Conservation (phyloP, 2,888 invertebrate genomes). For the Sabatieria punctata region DNA sequence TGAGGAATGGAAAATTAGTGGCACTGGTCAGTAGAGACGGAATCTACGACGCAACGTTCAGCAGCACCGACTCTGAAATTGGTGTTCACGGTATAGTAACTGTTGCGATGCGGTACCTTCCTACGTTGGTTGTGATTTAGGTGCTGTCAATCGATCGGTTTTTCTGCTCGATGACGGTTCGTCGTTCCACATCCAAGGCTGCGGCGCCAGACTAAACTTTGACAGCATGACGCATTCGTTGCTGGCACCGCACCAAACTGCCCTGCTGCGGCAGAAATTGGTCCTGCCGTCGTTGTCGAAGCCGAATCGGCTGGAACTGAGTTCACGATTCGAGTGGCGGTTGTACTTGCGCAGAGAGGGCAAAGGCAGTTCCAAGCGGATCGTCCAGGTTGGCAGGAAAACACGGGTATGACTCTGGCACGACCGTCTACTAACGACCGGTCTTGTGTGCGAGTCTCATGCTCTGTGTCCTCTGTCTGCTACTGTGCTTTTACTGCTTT, state of each 20-base stretch:
- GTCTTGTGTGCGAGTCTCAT: constrained; percentile 7
- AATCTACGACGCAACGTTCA: neutral
- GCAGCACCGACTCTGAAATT: too few species aligned
- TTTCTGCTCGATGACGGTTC: neutral
- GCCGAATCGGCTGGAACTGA: constrained; percentile 59
- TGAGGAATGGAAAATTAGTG: neutral
- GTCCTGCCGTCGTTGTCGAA: constrained; percentile 42
- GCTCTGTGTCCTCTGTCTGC: neutral
- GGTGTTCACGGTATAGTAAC: too few species aligned
- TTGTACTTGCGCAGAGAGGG: constrained; percentile 65
- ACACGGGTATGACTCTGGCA: constrained; percentile 30
- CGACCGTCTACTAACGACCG: constrained; percentile 61
- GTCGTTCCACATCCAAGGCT: neutral
- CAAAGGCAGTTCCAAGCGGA: constrained; percentile 35
- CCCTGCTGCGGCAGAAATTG: constrained; percentile 4
- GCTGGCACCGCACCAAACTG: neutral
- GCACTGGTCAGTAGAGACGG: neutral
- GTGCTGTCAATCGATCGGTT: neutral
- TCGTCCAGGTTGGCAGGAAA: constrained; percentile 29
- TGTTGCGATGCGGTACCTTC: too few species aligned
- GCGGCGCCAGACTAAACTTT: neutral
- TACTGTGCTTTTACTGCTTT: neutral
- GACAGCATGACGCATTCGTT: constrained; percentile 5
- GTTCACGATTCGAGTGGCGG: constrained; percentile 85
- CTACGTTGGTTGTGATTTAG: too few species aligned